Conservation (phyloP, 2,113 vertebrate genomes). For the Hystrix cristata region DNA sequence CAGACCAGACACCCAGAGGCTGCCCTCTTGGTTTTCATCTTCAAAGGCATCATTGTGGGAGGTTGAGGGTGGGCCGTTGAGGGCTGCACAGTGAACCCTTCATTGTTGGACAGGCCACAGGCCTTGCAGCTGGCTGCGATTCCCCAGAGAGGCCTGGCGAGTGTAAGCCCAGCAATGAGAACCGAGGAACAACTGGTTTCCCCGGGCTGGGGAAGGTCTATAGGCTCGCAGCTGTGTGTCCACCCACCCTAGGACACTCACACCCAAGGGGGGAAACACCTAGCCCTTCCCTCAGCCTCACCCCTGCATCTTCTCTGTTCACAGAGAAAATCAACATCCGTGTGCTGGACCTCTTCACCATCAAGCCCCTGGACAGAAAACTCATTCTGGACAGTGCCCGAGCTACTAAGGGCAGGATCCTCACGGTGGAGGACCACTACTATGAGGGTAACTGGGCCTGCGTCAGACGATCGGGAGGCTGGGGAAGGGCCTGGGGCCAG, state of each 20-base stretch:
- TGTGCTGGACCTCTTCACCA: conserved; percentile 95
- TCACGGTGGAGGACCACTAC: conserved; percentile 98
- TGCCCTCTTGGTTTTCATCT: neutral
- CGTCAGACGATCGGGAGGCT: accelerated
- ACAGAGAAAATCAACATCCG: conserved; percentile 93
- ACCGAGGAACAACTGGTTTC: neutral
- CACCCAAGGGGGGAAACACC: neutral
- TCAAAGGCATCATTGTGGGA: neutral
- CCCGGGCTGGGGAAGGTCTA: neutral
- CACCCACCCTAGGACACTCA: neutral
- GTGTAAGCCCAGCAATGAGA: neutral
- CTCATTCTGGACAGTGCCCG: conserved; percentile 94
- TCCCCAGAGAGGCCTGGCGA: neutral
- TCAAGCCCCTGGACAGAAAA: conserved; percentile 96
- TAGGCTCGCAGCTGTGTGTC: neutral
- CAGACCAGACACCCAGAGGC: neutral
- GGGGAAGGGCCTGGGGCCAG: neutral
- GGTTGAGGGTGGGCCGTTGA: neutral
- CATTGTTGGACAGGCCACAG: neutral
- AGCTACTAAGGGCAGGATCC: conserved; percentile 94
- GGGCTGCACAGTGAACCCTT: neutral
- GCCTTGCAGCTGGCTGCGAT: too few species aligned
- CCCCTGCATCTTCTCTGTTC: conserved; percentile 42
- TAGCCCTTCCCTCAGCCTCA: neutral
- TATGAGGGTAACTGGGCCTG: conserved; percentile 90